Percentiles rank a stretch among this genome's conserved stretches.
Conservation (phyloP, 2,888 invertebrate species). For the Mesochorus sp. region DNA sequence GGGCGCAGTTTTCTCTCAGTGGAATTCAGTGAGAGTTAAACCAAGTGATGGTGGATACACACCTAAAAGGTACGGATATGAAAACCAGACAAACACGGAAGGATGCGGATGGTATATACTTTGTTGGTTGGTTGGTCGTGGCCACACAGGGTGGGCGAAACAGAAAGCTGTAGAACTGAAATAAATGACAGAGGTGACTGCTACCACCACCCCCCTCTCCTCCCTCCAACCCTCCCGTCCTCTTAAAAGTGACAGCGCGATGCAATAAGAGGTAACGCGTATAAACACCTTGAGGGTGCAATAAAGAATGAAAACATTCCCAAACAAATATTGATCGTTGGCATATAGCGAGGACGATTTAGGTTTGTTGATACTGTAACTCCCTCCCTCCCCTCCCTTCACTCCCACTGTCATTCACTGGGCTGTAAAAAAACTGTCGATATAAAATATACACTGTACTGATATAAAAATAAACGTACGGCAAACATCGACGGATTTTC, state of each 20-base stretch:
- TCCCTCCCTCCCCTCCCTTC: too few relatives aligned
- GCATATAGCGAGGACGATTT: background rate
- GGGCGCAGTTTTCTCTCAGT: background rate
- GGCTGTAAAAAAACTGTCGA: too few relatives aligned
- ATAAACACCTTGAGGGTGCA: slow-evolving; percentile 62
- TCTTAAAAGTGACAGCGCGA: slow-evolving; percentile 27
- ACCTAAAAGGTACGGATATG: slow-evolving; percentile 55
- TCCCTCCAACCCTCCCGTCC: background rate
- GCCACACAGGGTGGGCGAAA: background rate
- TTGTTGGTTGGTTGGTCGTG: slow-evolving; percentile 2
- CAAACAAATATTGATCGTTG: slow-evolving; percentile 58
- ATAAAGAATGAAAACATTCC: slow-evolving; percentile 62
- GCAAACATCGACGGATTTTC: too few relatives aligned
- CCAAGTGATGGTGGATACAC: slow-evolving; percentile 15
- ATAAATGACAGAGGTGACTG: slow-evolving; percentile 13
- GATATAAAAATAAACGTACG: too few relatives aligned
- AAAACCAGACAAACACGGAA: slow-evolving; percentile 43
- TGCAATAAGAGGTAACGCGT: slow-evolving; percentile 52
- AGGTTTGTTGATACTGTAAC: too few relatives aligned
- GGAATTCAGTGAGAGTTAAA: slow-evolving; percentile 17
- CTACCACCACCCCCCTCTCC: too few relatives aligned
- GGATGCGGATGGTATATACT: slow-evolving; percentile 3
- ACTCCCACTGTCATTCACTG: too few relatives aligned
- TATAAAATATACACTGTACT: too few relatives aligned
- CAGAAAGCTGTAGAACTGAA: background rate